Evolutionary conservation across 2,888 invertebrate genomes (phyloP).

Genomic region (Athetis lepigone): DNA sequence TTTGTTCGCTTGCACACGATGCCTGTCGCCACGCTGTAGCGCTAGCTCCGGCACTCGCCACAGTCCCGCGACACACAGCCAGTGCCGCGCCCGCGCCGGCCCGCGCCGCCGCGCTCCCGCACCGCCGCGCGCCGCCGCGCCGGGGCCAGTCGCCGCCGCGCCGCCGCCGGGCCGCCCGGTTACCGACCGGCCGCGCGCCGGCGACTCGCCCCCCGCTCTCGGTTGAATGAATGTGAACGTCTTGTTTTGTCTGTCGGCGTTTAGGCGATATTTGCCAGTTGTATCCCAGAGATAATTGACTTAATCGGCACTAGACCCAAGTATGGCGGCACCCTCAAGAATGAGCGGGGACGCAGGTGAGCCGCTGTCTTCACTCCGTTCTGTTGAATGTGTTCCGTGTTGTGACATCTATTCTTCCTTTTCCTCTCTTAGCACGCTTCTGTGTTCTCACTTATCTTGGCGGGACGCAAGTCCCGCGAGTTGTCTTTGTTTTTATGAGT

Average conservation of each 20-base stretch:
- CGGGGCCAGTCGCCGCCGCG: constrained; percentile 65
- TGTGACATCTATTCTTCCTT: constrained; percentile 90
- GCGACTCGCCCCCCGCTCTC: constrained; percentile 69
- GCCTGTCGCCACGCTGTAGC: constrained; percentile 91
- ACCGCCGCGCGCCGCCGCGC: constrained; percentile 62
- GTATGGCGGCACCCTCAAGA: constrained; percentile 99
- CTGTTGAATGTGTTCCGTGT: constrained; percentile 92
- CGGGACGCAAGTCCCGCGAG: constrained; percentile 88
- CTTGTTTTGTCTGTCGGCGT: constrained; percentile 92
- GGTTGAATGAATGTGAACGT: constrained; percentile 90
- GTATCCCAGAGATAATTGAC: constrained; percentile 99
- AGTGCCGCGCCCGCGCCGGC: constrained; percentile 80
- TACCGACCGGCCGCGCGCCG: constrained; percentile 62
- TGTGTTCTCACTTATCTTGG: constrained; percentile 91
- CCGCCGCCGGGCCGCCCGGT: constrained; percentile 57
- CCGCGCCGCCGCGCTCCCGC: constrained; percentile 51
- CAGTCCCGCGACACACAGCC: constrained; percentile 91
- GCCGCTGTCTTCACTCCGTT: constrained; percentile 92
- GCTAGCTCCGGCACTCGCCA: constrained; percentile 90
- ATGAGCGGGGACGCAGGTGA: constrained; percentile 99
- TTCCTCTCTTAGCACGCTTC: constrained; percentile 91
- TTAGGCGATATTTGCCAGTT: constrained; percentile 99
- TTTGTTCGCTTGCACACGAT: constrained; percentile 91
- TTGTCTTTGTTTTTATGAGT: constrained; percentile 89
- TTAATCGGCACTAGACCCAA: constrained; percentile 99